Percentiles rank a stretch among this genome's conserved stretches.
Conservation (phyloP, 2,888 invertebrate species). For the Hirtodrosophila cameraria region DNA sequence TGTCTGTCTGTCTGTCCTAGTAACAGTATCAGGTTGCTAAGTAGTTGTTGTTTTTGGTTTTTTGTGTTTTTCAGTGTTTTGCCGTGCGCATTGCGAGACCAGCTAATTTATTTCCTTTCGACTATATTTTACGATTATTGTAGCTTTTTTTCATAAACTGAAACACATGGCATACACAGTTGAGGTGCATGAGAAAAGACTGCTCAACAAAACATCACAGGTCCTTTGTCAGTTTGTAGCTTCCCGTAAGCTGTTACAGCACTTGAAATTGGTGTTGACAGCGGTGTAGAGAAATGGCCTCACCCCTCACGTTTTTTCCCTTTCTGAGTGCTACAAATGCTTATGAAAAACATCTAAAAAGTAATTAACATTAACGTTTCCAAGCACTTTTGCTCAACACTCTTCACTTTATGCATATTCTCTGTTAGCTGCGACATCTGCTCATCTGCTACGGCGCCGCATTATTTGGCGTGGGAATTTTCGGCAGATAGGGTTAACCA, state of each 20-base stretch:
- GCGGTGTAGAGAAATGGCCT: conserved; percentile 80
- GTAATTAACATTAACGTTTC: conserved; percentile 60
- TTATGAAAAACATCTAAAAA: conserved; percentile 62
- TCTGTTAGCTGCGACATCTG: conserved; percentile 38
- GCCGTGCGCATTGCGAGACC: conserved; percentile 25
- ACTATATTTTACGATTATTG: conserved; percentile 24
- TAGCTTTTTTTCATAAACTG: conserved; percentile 36
- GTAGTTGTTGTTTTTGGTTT: conserved; percentile 47
- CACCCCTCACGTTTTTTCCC: conserved; percentile 22
- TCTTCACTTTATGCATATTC: conserved; percentile 30
- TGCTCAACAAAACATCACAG: conserved; percentile 22
- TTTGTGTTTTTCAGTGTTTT: conserved; percentile 6
- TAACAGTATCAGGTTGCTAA: conserved; percentile 61
- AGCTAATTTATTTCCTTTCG: conserved; percentile 70
- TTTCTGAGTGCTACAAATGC: conserved; percentile 47
- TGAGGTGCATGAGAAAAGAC: conserved; percentile 1
- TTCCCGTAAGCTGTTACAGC: conserved; percentile 51
- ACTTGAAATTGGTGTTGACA: conserved; percentile 83
- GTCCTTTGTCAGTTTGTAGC: conserved; percentile 21
- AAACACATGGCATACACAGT: conserved; percentile 50
- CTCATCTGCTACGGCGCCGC: conserved; percentile 17
- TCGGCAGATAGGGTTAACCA: conserved; percentile 46
- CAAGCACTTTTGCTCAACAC: conserved; percentile 54
- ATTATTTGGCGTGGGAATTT: conserved; percentile 62
- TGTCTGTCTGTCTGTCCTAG: conserved; percentile 10